These are phyloP conservation scores for Lithophane leautieri DNA, from an alignment of 2,888 invertebrate species.

Conservation along the genomic window DNA sequence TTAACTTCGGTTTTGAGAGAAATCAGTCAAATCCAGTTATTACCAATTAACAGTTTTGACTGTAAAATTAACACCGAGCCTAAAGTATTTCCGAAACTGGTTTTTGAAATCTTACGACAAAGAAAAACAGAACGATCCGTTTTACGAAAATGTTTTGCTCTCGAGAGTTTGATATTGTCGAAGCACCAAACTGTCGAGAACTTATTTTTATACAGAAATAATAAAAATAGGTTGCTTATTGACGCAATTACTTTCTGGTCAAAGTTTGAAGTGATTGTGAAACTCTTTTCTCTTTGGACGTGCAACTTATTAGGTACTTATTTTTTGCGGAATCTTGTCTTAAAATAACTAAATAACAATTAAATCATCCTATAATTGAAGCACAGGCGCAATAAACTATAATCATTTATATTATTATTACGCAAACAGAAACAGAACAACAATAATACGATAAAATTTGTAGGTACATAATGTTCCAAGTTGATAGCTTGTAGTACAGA, in stretches of 20 bases:
- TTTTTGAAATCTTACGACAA: conserved; percentile 5
- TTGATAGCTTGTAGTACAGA: background rate
- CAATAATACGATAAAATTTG: background rate
- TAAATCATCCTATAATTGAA: background rate
- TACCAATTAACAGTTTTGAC: background rate
- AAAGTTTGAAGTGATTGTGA: background rate
- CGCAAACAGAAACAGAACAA: conserved; percentile 2
- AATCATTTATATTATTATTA: background rate
- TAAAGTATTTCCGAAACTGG: background rate
- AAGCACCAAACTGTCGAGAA: background rate
- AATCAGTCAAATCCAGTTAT: background rate
- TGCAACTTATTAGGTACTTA: background rate
- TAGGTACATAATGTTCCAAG: background rate
- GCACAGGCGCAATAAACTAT: background rate
- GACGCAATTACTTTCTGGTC: background rate
- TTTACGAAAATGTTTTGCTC: too few relatives aligned
- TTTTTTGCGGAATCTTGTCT: background rate
- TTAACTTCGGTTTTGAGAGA: background rate
- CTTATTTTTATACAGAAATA: background rate
- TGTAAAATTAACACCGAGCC: background rate
- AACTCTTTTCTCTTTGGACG: background rate
- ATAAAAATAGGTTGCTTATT: background rate
- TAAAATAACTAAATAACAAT: background rate
- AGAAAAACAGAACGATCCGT: too few relatives aligned
- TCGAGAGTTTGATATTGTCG: too few relatives aligned